phyloP scores from a whole-genome alignment of 2,888 invertebrate species.

The Bembecia ichneumoniformis region DNA sequence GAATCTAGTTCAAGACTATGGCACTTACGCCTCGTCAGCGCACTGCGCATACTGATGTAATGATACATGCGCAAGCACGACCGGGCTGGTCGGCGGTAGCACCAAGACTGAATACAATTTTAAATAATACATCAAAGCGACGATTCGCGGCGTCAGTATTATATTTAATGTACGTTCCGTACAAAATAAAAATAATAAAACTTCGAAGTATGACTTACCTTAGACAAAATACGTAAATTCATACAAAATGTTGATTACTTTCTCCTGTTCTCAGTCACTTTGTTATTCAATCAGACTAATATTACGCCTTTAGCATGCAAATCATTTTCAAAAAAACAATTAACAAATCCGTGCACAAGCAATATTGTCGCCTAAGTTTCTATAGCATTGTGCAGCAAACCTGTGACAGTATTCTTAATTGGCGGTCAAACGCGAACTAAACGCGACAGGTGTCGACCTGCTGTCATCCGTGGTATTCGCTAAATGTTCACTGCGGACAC shows the following conservation, averaged over 20 bases:
- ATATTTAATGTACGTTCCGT: too few relatives aligned
- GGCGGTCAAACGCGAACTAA: not conserved
- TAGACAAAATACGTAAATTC: not conserved
- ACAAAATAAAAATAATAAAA: not conserved
- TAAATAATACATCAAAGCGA: too few relatives aligned
- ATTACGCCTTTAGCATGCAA: conserved; percentile 1
- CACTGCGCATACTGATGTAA: too few relatives aligned
- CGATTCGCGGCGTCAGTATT: too few relatives aligned
- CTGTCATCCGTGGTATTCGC: not conserved
- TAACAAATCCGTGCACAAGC: not conserved
- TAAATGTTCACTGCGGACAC: not conserved
- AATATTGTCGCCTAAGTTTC: conserved; percentile 1
- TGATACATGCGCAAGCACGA: too few relatives aligned
- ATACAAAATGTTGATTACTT: not conserved
- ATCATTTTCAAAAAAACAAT: not conserved
- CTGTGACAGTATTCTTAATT: not conserved
- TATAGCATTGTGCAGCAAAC: not conserved
- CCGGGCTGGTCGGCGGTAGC: too few relatives aligned
- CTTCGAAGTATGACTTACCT: not conserved
- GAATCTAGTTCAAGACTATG: too few relatives aligned
- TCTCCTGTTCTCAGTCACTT: not conserved
- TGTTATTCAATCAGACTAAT: conserved; percentile 1
- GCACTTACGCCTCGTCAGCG: too few relatives aligned
- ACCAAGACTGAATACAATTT: too few relatives aligned
- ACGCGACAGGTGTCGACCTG: not conserved